A percentile compares a stretch with the other conserved stretches of the same genome.
phyloP scores from a whole-genome alignment of 2,888 invertebrate species.

The Netelia virgata region DNA sequence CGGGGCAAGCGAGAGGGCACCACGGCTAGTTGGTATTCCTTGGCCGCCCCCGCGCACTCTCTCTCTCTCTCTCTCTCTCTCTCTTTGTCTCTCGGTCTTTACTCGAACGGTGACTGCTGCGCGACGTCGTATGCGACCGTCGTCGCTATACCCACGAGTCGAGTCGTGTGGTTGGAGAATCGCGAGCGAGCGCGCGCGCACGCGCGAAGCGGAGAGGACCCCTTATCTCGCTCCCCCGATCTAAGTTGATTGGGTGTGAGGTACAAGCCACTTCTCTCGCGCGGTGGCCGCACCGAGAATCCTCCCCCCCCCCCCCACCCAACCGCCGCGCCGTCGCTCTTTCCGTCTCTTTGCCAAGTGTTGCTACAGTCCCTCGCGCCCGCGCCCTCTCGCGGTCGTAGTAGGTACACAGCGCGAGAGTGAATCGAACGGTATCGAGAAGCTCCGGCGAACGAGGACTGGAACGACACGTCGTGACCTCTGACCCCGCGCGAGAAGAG shows the following conservation, averaged over 20 bases:
- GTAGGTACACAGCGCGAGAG: constrained; percentile 31
- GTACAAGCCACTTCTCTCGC: constrained; percentile 82
- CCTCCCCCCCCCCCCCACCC: constrained; percentile 54
- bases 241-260: constrained; percentile 84
- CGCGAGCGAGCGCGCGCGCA: constrained; percentile 39
- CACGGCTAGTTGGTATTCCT: constrained; percentile 67
- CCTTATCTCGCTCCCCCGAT: constrained; percentile 82
- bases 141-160: constrained; percentile 29
- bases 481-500: constrained; percentile 45
- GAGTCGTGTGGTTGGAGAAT: constrained; percentile 63
- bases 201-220: constrained; percentile 45
- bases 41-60: constrained; percentile 61
- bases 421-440: constrained; percentile 58
- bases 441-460: constrained; percentile 59
- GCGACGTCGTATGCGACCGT: constrained; percentile 45
- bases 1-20: constrained; percentile 36
- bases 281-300: constrained; percentile 71
- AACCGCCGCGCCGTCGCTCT: constrained; percentile 22
- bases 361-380: not conserved
- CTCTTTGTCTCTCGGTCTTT: constrained; percentile 39
- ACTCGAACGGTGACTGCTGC: constrained; percentile 48
- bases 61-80: constrained; percentile 49
- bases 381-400: constrained; percentile 15
- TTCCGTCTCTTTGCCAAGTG: constrained; percentile 38
- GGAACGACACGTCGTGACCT: constrained; percentile 69